Evolutionary conservation across 2,113 vertebrate genomes (phyloP), one percentile per base, ranked within the genome.

Genomic region (Eira barbara): DNA sequence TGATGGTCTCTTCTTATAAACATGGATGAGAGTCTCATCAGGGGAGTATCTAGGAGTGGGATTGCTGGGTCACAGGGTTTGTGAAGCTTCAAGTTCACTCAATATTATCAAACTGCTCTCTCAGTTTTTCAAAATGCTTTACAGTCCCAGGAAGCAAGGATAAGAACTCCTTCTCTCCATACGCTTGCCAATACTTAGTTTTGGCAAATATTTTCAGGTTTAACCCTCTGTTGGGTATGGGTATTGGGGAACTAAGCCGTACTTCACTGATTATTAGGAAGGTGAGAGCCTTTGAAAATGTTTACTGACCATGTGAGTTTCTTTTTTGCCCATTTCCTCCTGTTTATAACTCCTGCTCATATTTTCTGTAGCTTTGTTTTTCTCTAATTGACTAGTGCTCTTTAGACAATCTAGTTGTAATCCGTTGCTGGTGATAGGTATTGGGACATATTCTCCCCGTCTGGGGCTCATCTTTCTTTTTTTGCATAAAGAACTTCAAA

Each of bases 1-100:
- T 59, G n/a, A 36, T 18, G 29, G 59, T 55, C 18, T 78, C 42
- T n/a, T 94, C 76, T 95, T 61, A 91, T 11, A 78, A 91, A 73
- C 36, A 81, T 0, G 29, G 63, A 20, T 42, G 3, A 59, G 36
- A 10, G 21, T 61, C 59, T 91, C 27, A 36, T 73, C 36, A 67
- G 31, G 81, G 10, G 12, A 14, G 10, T 31, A 3, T 15, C 83
- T 17, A 52, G n/a, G 45, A 34, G 23, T 4, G 27, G 55, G 65
- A 39, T 1, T 9, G 3, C 63, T 42, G 34, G 83, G 27, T 14
- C 27, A 20, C 0, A 82, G 17, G 11, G 13, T 10, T 31, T 23
- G 55, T 47, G n/a, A 86, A 67, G 36, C 31, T 73, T 73, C 69
- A 39, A 27, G 36, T 85, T 90, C 47, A 39, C 52, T 87, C 34